Conservation (phyloP, 2,888 invertebrate genomes). For the Drosophila eohydei region DNA sequence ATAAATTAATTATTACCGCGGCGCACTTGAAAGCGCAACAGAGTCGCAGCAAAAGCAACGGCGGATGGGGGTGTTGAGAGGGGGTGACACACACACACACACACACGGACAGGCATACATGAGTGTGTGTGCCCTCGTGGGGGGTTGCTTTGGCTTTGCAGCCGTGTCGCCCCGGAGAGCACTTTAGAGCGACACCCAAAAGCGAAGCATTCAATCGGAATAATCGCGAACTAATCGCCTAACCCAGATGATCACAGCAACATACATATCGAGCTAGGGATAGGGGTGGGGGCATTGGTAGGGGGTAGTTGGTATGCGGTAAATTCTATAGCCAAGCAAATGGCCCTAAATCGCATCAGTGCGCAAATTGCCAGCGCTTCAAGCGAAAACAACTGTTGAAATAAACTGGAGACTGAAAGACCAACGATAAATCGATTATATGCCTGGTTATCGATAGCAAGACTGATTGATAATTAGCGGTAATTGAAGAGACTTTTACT, state of each 20-base stretch:
- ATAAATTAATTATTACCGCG: constrained; percentile 85
- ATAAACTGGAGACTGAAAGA: constrained; percentile 37
- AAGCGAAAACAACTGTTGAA: constrained; percentile 64
- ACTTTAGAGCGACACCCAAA: constrained; percentile 81
- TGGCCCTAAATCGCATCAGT: constrained; percentile 45
- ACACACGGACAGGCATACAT: not conserved
- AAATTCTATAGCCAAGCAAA: constrained; percentile 6
- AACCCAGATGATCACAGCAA: constrained; percentile 58
- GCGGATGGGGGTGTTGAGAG: not conserved
- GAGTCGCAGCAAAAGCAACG: constrained; percentile 37
- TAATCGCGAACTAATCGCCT: constrained; percentile 81
- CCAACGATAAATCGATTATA: not conserved
- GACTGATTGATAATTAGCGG: not conserved
- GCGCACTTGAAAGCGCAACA: constrained; percentile 79
- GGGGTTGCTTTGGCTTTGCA: constrained; percentile 26
- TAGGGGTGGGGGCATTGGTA: too few relatives aligned
- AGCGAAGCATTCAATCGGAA: constrained; percentile 77
- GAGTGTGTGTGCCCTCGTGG: constrained; percentile 3
- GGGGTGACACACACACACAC: not conserved
- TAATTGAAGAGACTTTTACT: not conserved
- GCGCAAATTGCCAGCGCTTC: constrained; percentile 31
- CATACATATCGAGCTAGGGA: not conserved
- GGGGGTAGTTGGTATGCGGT: constrained; percentile 3
- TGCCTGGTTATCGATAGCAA: not conserved
- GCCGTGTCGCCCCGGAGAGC: constrained; percentile 57